Conservation (phyloP, 2,797 vertebrate genomes). For the Enteromius fasciolatus region DNA sequence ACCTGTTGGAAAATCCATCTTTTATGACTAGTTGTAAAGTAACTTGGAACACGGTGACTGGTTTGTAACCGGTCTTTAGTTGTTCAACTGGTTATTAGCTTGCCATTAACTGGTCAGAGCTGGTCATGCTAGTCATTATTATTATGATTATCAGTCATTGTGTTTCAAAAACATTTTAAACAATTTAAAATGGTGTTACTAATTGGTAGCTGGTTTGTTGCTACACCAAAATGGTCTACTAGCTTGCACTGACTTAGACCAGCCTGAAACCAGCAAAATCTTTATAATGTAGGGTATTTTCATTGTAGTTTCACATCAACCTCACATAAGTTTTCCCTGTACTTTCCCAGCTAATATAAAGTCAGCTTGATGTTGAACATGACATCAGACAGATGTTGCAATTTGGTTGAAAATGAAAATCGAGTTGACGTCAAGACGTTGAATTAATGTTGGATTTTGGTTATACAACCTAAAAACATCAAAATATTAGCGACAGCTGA, state of each 20-base stretch:
- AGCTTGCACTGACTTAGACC: neutral
- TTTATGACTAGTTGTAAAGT: neutral
- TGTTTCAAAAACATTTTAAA: neutral
- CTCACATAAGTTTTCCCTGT: neutral
- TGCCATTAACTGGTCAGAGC: neutral
- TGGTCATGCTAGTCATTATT: too few relatives aligned
- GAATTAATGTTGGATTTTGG: too few relatives aligned
- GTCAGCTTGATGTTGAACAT: too few relatives aligned
- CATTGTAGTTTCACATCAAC: neutral
- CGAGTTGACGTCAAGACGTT: too few relatives aligned
- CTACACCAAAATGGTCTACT: neutral
- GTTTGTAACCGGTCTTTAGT: neutral
- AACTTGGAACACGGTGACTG: neutral
- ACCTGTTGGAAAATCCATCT: neutral
- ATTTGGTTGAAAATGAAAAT: too few relatives aligned
- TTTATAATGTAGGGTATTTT: neutral
- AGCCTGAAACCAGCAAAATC: too few relatives aligned
- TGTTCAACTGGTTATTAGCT: neutral
- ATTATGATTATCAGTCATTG: neutral
- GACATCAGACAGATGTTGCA: too few relatives aligned
- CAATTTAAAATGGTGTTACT: neutral
- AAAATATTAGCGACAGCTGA: too few relatives aligned
- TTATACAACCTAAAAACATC: too few relatives aligned
- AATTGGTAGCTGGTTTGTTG: neutral
- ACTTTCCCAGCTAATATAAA: neutral